These are phyloP conservation scores for Conomelus anceps DNA, from an alignment of 2,888 invertebrate species.

Conservation along the genomic window DNA sequence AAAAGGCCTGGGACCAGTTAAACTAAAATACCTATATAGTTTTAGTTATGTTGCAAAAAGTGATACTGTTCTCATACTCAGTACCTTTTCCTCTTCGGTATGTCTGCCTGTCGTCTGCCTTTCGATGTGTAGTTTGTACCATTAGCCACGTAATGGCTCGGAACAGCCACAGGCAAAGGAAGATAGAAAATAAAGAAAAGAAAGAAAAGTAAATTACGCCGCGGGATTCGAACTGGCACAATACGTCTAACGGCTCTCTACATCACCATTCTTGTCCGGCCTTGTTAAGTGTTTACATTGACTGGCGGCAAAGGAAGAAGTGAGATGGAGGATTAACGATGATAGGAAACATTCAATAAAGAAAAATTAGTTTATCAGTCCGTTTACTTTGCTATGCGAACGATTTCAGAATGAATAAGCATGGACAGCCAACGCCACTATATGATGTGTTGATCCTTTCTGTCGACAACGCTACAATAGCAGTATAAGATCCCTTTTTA, in stretches of 20 bases:
- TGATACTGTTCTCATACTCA: too few species aligned
- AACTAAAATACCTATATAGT: too few species aligned
- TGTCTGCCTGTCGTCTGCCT: background rate
- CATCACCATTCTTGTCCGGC: background rate
- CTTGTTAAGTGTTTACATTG: background rate
- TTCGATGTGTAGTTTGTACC: background rate
- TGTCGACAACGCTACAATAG: too few species aligned
- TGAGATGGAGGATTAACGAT: background rate
- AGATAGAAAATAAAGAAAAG: background rate
- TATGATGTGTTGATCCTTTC: too few species aligned
- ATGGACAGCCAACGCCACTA: too few species aligned
- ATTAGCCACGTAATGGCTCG: background rate
- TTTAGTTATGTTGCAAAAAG: background rate
- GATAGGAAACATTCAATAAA: background rate
- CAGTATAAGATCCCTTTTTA: too few species aligned
- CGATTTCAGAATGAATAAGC: too few species aligned
- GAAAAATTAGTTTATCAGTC: background rate
- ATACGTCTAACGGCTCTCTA: background rate
- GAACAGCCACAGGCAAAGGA: background rate
- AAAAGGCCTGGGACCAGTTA: background rate
- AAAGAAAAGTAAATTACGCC: background rate
- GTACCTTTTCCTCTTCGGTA: too few species aligned
- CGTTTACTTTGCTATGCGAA: background rate
- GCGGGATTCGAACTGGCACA: background rate
- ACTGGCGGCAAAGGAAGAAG: too few species aligned